phyloP scores from a whole-genome alignment of 2,888 invertebrate species.

The Standfussiana lucernea region DNA sequence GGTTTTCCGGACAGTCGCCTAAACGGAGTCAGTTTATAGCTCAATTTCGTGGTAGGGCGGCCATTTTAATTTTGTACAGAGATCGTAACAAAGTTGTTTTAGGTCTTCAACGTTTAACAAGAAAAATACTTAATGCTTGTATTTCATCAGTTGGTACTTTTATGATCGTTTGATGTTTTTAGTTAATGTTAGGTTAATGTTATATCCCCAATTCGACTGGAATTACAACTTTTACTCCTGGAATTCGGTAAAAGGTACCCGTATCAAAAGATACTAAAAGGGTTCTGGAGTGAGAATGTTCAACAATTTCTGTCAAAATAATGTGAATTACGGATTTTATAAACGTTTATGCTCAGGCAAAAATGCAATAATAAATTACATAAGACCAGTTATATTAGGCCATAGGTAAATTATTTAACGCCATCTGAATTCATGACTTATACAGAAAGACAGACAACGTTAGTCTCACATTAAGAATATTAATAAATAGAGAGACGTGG shows the following conservation, averaged over 20 bases:
- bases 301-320: background rate
- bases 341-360: background rate
- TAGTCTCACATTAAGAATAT: too few species aligned
- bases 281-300: background rate
- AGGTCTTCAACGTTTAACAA: constrained; percentile 45
- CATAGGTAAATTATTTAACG: background rate
- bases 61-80: constrained; percentile 48
- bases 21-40: constrained; percentile 28
- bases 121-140: constrained; percentile 45
- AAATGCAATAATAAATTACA: background rate
- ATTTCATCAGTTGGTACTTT: constrained; percentile 38
- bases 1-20: constrained; percentile 12
- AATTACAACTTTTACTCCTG: background rate
- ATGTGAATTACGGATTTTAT: background rate
- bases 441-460: too few species aligned
- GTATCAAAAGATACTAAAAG: background rate
- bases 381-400: background rate
- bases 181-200: constrained; percentile 3
- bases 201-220: background rate
- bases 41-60: constrained; percentile 27
- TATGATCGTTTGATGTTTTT: constrained; percentile 27
- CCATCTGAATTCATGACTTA: background rate
- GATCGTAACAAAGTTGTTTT: constrained; percentile 56
- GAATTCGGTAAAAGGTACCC: background rate
- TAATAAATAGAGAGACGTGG: too few species aligned